Conservation (phyloP, 2,113 vertebrate genomes). For the Nettapus auritus region DNA sequence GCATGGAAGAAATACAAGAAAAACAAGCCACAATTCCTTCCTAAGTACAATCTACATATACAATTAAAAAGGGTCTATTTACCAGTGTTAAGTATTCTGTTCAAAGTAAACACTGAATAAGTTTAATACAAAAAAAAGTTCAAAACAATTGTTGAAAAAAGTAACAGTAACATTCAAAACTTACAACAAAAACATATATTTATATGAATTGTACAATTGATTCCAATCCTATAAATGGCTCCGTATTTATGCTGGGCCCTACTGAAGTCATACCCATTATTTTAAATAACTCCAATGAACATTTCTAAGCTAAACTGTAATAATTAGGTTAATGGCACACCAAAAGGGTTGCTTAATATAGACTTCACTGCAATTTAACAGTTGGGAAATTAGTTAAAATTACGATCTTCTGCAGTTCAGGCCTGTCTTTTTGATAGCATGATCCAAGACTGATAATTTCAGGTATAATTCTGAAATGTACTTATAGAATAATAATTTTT, state of each 20-base stretch:
- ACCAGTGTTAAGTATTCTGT: neutral
- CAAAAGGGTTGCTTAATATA: neutral
- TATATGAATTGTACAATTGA: neutral
- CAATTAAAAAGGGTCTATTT: neutral
- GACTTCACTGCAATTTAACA: slow-evolving; percentile 28
- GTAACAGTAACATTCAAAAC: neutral
- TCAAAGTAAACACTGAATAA: neutral
- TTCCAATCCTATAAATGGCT: neutral
- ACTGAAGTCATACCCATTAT: neutral
- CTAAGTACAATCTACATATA: neutral
- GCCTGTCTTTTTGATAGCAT: neutral
- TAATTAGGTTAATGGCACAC: neutral
- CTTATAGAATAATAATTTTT: slow-evolving; percentile 53
- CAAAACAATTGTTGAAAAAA: neutral
- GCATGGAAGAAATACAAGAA: neutral
- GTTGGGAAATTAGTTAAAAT: slow-evolving; percentile 35
- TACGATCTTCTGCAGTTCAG: slow-evolving; percentile 1
- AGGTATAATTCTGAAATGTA: slow-evolving; percentile 43
- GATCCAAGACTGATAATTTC: slow-evolving; percentile 30
- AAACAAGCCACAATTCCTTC: neutral
- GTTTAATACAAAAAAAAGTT: neutral
- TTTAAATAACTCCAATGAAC: slow-evolving; percentile 1
- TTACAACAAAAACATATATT: neutral
- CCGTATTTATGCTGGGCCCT: neutral
- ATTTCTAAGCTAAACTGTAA: neutral